Evolutionary conservation across 2,797 vertebrate species (phyloP).

Genomic region (Tragopan temminckii): DNA sequence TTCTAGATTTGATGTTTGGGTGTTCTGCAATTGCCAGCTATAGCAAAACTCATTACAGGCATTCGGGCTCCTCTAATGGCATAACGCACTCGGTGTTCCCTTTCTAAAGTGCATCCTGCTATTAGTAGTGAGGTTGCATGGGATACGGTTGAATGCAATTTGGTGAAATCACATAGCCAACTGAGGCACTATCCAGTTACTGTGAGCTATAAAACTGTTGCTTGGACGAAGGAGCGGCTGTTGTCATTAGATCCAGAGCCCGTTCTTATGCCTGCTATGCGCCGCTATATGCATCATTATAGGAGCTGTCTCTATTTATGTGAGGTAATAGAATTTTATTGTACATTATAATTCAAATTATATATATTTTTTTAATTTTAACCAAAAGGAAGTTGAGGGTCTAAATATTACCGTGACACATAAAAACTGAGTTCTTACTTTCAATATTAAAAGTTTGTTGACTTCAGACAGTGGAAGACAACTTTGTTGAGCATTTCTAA

Average conservation of each 20-base stretch:
- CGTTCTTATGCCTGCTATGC: conserved; percentile 56
- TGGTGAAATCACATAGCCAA: conserved; percentile 44
- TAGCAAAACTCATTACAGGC: conserved; percentile 21
- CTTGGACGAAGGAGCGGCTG: not conserved
- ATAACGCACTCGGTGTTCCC: not conserved
- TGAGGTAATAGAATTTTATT: conserved; percentile 77
- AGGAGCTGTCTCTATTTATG: conserved; percentile 72
- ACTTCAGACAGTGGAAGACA: not conserved
- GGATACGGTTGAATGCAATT: conserved; percentile 57
- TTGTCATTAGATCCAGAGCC: not conserved
- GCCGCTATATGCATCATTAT: conserved; percentile 67
- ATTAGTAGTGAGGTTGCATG: conserved; percentile 64
- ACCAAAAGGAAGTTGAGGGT: not conserved
- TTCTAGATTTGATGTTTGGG: not conserved
- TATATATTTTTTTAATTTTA: not conserved
- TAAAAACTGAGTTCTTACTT: not conserved
- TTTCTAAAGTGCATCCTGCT: conserved; percentile 76
- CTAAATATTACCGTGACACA: not conserved
- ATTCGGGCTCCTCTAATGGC: conserved; percentile 62
- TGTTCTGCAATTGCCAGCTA: conserved; percentile 21
- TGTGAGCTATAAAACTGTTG: conserved; percentile 36
- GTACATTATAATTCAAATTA: not conserved
- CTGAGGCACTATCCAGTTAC: conserved; percentile 17
- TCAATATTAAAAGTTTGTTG: not conserved
- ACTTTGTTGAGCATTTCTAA: not conserved